Conservation (phyloP, 2,888 invertebrate genomes). For the Mythimna vitellina region DNA sequence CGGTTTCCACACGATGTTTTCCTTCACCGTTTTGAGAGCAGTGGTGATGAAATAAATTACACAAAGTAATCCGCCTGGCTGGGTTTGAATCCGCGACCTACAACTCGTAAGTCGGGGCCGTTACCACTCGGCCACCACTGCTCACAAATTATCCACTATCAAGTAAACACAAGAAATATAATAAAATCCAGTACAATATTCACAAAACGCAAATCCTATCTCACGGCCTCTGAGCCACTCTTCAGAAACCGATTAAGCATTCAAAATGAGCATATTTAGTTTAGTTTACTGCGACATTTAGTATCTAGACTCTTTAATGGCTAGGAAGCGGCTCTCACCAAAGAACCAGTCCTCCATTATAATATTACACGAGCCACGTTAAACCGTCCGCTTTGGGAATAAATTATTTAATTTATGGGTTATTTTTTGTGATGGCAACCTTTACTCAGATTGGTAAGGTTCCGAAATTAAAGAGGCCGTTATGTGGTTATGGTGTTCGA, state of each 20-base stretch:
- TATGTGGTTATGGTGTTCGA: conserved; percentile 60
- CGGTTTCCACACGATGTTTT: no score
- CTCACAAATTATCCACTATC: no score
- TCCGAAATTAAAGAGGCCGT: conserved; percentile 59
- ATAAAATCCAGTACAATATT: conserved; percentile 26
- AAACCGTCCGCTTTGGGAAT: conserved; percentile 79
- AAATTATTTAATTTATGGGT: conserved; percentile 87
- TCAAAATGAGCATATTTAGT: conserved; percentile 83
- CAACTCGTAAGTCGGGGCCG: no score
- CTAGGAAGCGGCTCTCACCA: conserved; percentile 84
- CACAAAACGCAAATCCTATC: conserved; percentile 51
- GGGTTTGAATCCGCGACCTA: no score
- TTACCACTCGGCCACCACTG: no score
- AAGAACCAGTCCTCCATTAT: conserved; percentile 76
- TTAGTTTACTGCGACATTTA: conserved; percentile 87
- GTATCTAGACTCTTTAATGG: conserved; percentile 85
- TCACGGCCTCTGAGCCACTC: conserved; percentile 57
- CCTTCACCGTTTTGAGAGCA: no score
- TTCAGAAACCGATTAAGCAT: conserved; percentile 81
- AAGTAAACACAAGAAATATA: not conserved
- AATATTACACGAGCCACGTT: conserved; percentile 77
- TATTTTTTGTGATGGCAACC: conserved; percentile 79
- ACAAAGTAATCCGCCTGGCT: no score
- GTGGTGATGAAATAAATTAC: no score
- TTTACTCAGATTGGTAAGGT: conserved; percentile 54